A percentile compares a stretch with the other conserved stretches of the same genome.
phyloP scores from a whole-genome alignment of 1,140 invertebrate genomes.

The Aphelinus atriplicis region DNA sequence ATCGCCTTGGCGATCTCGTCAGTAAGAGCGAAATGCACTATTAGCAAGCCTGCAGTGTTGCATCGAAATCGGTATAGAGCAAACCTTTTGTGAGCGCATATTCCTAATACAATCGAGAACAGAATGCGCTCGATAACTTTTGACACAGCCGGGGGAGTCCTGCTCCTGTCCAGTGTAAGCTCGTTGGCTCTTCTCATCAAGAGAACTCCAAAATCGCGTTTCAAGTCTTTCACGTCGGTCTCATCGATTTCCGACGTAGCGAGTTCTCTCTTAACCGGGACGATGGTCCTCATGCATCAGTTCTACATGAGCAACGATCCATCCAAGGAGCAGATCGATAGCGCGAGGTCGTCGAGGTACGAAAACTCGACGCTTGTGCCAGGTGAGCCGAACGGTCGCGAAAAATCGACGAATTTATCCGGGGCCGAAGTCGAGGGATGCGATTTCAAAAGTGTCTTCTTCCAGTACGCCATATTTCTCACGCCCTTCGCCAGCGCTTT shows the following conservation, averaged over 20 bases:
- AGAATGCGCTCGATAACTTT: neutral
- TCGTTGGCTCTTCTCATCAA: neutral
- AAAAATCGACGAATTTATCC: no score
- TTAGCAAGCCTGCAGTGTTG: no score
- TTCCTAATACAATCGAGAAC: no score
- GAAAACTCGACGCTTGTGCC: no score
- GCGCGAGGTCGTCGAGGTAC: neutral
- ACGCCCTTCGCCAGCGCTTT: slow-evolving; percentile 1
- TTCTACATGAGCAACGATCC: neutral
- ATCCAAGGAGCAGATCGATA: no score
- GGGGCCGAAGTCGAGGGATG: neutral
- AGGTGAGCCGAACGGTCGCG: no score
- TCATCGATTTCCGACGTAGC: slow-evolving; percentile 4
- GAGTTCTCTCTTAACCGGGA: neutral
- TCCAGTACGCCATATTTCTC: neutral
- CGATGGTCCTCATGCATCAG: neutral
- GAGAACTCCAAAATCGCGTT: neutral
- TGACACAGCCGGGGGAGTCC: neutral
- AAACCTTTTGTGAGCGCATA: no score
- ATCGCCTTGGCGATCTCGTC: no score
- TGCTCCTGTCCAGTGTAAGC: neutral
- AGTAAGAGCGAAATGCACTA: no score
- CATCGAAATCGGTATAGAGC: no score
- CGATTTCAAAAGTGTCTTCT: neutral
- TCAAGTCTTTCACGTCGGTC: neutral